A percentile compares a stretch with the other conserved stretches of the same genome.
phyloP scores from a whole-genome alignment of 2,797 vertebrate species.

The Sebastes cheni region DNA sequence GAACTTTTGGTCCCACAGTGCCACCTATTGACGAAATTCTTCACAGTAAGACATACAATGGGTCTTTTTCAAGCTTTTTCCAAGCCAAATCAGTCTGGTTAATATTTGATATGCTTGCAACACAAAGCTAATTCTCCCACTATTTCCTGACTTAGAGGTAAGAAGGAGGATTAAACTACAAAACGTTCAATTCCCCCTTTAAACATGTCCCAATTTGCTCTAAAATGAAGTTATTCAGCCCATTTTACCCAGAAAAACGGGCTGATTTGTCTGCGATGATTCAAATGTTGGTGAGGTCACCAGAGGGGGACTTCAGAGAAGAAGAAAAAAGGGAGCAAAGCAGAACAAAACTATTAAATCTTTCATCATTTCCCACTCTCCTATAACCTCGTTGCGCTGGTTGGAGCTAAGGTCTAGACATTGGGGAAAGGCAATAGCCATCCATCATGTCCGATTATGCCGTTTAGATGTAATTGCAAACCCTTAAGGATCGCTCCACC shows the following conservation, averaged over 20 bases:
- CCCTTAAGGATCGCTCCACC: slow-evolving; percentile 62
- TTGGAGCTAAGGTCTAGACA: slow-evolving; percentile 70
- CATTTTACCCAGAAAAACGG: background rate
- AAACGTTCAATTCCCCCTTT: background rate
- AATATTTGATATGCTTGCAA: background rate
- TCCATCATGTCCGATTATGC: slow-evolving; percentile 81
- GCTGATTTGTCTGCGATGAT: background rate
- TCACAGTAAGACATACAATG: background rate
- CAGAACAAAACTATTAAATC: slow-evolving; percentile 67
- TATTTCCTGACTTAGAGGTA: background rate
- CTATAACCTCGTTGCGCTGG: slow-evolving; percentile 73
- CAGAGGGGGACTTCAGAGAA: background rate
- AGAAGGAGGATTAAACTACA: background rate
- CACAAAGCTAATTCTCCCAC: background rate
- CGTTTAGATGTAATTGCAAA: slow-evolving; percentile 80
- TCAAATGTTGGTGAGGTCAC: slow-evolving; percentile 22
- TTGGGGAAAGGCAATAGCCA: slow-evolving; percentile 63
- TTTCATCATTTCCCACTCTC: slow-evolving; percentile 59
- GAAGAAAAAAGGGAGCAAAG: slow-evolving; percentile 3
- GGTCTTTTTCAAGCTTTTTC: background rate
- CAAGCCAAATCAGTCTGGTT: background rate
- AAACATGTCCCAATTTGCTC: background rate
- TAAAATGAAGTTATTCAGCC: background rate
- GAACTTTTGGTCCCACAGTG: slow-evolving; percentile 69
- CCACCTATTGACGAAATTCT: slow-evolving; percentile 57